Conservation (phyloP, 2,888 invertebrate genomes). For the Hedya salicella region DNA sequence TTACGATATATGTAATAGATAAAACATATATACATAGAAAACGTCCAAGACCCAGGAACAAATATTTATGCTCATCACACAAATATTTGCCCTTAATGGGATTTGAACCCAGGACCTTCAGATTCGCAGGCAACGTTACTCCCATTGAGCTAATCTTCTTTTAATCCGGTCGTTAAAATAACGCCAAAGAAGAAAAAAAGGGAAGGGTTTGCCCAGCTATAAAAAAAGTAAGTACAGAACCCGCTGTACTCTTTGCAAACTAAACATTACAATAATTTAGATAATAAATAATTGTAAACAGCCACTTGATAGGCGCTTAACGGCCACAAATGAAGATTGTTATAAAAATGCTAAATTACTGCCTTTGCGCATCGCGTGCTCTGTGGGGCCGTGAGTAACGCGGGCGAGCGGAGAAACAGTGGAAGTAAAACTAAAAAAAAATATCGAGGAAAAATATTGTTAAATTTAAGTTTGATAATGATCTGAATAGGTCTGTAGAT, state of each 20-base stretch:
- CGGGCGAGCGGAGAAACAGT: slow-evolving; percentile 48
- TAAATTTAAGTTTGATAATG: neutral
- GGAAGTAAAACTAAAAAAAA: slow-evolving; percentile 8
- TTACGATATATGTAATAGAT: too few relatives aligned
- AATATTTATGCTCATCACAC: too few relatives aligned
- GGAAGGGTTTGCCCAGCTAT: neutral
- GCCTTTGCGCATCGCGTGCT: slow-evolving; percentile 51
- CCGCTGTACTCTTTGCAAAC: neutral
- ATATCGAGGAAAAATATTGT: too few relatives aligned
- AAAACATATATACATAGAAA: too few relatives aligned
- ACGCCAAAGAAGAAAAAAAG: too few relatives aligned
- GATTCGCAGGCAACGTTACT: too few relatives aligned
- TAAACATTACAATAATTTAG: slow-evolving; percentile 29
- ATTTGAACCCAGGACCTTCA: too few relatives aligned
- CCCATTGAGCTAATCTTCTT: too few relatives aligned
- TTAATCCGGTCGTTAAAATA: too few relatives aligned
- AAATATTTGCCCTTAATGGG: too few relatives aligned
- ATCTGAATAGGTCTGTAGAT: too few relatives aligned
- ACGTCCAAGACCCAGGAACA: too few relatives aligned
- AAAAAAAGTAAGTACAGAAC: slow-evolving; percentile 2
- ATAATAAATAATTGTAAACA: slow-evolving; percentile 40
- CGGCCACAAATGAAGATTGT: slow-evolving; percentile 63
- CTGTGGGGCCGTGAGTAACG: slow-evolving; percentile 27
- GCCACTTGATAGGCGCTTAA: slow-evolving; percentile 61
- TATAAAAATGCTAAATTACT: slow-evolving; percentile 65